Conservation (phyloP, 2,113 vertebrate genomes). For the Percopsis transmontana region DNA sequence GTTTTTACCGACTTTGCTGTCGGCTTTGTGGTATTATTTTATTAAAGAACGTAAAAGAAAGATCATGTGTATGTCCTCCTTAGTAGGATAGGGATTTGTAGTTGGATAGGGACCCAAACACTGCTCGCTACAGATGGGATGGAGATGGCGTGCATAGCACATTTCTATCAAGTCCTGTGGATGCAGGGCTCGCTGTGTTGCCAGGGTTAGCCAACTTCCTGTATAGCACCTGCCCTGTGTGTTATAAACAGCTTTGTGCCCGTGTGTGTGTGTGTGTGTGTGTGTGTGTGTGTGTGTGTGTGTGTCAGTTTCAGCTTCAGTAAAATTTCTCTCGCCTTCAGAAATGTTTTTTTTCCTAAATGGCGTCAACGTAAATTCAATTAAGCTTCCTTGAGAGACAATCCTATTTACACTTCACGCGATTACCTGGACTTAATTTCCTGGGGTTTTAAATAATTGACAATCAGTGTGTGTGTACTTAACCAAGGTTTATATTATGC, state of each 20-base stretch:
- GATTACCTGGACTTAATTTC: constrained; percentile 75
- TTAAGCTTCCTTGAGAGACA: constrained; percentile 66
- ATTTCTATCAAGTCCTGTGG: constrained; percentile 34
- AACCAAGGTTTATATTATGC: constrained; percentile 72
- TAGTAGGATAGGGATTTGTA: no score
- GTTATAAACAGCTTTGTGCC: no score
- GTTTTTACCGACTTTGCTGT: no score
- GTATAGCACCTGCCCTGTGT: no score
- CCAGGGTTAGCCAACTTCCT: neutral
- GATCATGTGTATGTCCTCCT: no score
- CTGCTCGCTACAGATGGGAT: constrained; percentile 44
- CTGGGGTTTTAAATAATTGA: constrained; percentile 73
- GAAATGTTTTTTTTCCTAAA: constrained; percentile 52
- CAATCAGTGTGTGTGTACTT: constrained; percentile 71
- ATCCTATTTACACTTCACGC: constrained; percentile 74
- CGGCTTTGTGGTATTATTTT: no score
- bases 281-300: constrained; percentile 7
- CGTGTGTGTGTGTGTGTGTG: neutral
- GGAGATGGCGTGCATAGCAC: constrained; percentile 36
- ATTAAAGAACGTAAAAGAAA: no score
- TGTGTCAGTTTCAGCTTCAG: constrained; percentile 11
- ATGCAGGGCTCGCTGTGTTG: neutral
- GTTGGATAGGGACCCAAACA: no score
- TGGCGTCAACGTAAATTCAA: constrained; percentile 61
- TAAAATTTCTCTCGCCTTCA: constrained; percentile 4